Conservation (phyloP, 35 echinoderm and acorn worm genomes). For the Apostichopus parvimensis region DNA sequence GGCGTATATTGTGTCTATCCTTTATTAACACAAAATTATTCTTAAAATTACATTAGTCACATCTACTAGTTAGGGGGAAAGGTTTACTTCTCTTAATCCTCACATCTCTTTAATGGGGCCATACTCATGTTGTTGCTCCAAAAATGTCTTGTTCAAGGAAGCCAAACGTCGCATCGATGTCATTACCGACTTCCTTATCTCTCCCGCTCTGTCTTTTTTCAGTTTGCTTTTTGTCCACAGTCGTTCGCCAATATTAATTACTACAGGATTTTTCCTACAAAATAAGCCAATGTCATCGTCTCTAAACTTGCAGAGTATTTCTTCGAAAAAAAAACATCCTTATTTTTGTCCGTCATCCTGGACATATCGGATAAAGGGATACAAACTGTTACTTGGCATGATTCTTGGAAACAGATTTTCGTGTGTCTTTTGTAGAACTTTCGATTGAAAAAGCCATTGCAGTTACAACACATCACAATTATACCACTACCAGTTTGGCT, state of each 20-base stretch:
- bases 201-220: slow-evolving; percentile 37
- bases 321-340: too few relatives aligned
- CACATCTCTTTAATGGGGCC: slow-evolving; percentile 8
- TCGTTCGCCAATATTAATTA: slow-evolving; percentile 21
- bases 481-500: not conserved
- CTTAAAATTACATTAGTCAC: too few relatives aligned
- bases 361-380: slow-evolving; percentile 11
- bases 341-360: not conserved
- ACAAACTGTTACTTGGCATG: not conserved
- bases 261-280: slow-evolving; percentile 22
- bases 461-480: slow-evolving; percentile 51
- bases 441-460: slow-evolving; percentile 35
- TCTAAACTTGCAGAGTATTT: too few relatives aligned
- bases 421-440: slow-evolving; percentile 11
- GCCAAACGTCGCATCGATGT: slow-evolving; percentile 38
- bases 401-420: slow-evolving; percentile 13
- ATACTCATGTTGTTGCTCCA: slow-evolving; percentile 15
- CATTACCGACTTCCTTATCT: slow-evolving; percentile 45
- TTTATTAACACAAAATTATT: too few relatives aligned
- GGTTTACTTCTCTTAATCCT: too few relatives aligned
- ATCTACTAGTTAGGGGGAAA: too few relatives aligned
- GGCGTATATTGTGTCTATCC: too few relatives aligned
- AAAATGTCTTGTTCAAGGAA: slow-evolving; percentile 15
- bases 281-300: slow-evolving; percentile 38
- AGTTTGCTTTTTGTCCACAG: slow-evolving; percentile 23